A percentile compares a stretch with the other conserved stretches of the same genome.
Evolutionary conservation across 1,140 invertebrate species (phyloP).

Genomic region (Cydia strobilella): DNA sequence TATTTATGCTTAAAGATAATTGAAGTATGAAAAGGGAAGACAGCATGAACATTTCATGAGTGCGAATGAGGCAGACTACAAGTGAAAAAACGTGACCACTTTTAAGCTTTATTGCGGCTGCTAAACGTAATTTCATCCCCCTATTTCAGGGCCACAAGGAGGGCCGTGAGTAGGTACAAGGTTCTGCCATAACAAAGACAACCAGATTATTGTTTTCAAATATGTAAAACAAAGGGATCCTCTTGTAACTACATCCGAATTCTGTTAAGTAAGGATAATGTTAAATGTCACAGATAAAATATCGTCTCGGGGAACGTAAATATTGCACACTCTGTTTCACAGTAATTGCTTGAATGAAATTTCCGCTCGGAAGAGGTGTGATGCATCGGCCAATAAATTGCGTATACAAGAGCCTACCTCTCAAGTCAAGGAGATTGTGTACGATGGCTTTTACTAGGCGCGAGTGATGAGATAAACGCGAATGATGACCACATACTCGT

Average conservation of each 20-base stretch:
- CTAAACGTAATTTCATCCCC: no score
- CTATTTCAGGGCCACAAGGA: background rate
- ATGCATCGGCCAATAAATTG: conserved; percentile 56
- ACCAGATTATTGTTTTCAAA: background rate
- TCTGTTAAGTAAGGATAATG: conserved; percentile 2
- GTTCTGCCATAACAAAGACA: background rate
- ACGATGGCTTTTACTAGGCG: conserved; percentile 24
- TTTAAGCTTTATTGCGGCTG: no score
- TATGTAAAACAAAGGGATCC: conserved; percentile 1
- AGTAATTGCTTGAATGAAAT: conserved; percentile 42
- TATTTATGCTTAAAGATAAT: no score
- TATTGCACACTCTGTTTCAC: conserved; percentile 32
- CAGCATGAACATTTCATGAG: no score
- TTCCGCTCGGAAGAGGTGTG: conserved; percentile 46
- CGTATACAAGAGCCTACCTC: conserved; percentile 45
- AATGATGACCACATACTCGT: background rate
- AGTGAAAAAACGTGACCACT: no score
- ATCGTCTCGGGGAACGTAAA: conserved; percentile 19
- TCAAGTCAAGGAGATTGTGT: conserved; percentile 46
- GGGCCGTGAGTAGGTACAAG: background rate
- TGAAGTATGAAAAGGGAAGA: no score
- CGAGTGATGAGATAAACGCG: background rate
- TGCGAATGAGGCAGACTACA: no score
- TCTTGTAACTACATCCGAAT: conserved; percentile 1
- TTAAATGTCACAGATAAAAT: conserved; percentile 15